Conservation (phyloP, 2,888 invertebrate species). For the Eretmocerus hayati region DNA sequence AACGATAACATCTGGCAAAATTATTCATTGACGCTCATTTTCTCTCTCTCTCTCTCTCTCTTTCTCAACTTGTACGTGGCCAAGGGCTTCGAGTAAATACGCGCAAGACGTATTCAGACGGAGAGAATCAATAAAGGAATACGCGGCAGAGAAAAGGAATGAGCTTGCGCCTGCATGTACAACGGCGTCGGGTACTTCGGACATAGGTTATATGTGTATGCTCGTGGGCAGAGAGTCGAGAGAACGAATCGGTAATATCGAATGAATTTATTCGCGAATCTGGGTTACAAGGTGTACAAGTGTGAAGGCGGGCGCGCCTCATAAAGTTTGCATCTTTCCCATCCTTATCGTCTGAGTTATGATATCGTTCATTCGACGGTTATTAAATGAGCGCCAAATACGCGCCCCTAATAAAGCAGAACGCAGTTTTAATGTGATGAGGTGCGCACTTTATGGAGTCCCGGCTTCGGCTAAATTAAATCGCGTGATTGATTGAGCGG, state of each 20-base stretch:
- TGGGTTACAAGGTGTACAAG: slow-evolving; percentile 17
- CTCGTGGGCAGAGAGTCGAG: background rate
- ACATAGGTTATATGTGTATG: background rate
- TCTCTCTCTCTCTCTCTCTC: no score
- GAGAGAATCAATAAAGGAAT: slow-evolving; percentile 2
- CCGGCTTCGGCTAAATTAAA: slow-evolving; percentile 6
- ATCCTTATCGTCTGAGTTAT: slow-evolving; percentile 9
- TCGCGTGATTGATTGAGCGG: slow-evolving; percentile 9
- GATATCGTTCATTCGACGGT: background rate
- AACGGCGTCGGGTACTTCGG: background rate
- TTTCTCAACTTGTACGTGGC: background rate
- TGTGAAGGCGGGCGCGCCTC: slow-evolving; percentile 1
- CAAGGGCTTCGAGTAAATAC: background rate
- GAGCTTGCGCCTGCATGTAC: background rate
- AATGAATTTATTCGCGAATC: slow-evolving; percentile 10
- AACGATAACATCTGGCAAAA: slow-evolving; percentile 41
- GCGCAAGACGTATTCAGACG: background rate
- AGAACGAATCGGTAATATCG: background rate
- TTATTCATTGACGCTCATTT: slow-evolving; percentile 36
- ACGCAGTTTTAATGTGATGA: slow-evolving; percentile 9
- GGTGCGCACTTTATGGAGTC: background rate
- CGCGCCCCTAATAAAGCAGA: slow-evolving; percentile 12
- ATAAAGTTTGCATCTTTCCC: background rate
- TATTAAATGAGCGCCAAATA: slow-evolving; percentile 1
- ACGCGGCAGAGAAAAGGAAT: background rate